Percentiles rank a stretch among this genome's conserved stretches.
Evolutionary conservation across 2,797 vertebrate genomes (phyloP).

Genomic region (Neoniphon sammara): DNA sequence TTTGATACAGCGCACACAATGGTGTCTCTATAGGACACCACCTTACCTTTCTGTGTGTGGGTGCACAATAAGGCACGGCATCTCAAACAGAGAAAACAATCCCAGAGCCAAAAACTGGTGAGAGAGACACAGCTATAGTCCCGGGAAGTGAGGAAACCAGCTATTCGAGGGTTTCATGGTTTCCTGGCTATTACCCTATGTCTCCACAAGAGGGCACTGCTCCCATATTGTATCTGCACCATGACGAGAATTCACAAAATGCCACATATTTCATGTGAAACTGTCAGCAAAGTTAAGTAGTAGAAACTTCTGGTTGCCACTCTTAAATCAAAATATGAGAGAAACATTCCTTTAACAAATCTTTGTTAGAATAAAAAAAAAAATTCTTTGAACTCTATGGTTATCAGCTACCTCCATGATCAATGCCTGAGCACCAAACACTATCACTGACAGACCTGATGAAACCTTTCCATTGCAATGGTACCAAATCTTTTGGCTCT

Average conservation of each 20-base stretch:
- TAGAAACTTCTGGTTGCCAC: not conserved
- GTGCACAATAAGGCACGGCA: slow-evolving; percentile 9
- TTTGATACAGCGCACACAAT: slow-evolving; percentile 83
- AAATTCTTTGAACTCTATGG: not conserved
- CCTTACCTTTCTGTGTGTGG: slow-evolving; percentile 43
- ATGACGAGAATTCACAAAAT: not conserved
- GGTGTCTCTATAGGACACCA: slow-evolving; percentile 76
- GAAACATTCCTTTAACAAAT: not conserved
- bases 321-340: not conserved
- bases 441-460: not conserved
- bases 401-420: not conserved
- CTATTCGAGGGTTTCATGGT: not conserved
- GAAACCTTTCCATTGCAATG: too few relatives aligned
- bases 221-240: slow-evolving; percentile 32
- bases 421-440: not conserved
- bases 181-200: slow-evolving; percentile 23
- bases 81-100: slow-evolving; percentile 37
- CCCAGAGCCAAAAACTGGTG: not conserved
- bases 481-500: too few relatives aligned
- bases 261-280: too few relatives aligned
- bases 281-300: not conserved
- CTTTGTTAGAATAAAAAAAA: not conserved
- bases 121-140: slow-evolving; percentile 23
- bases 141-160: not conserved
- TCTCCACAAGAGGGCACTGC: slow-evolving; percentile 79